phyloP scores from a whole-genome alignment of 2,797 vertebrate species.

The Lophotriccus pileatus region DNA sequence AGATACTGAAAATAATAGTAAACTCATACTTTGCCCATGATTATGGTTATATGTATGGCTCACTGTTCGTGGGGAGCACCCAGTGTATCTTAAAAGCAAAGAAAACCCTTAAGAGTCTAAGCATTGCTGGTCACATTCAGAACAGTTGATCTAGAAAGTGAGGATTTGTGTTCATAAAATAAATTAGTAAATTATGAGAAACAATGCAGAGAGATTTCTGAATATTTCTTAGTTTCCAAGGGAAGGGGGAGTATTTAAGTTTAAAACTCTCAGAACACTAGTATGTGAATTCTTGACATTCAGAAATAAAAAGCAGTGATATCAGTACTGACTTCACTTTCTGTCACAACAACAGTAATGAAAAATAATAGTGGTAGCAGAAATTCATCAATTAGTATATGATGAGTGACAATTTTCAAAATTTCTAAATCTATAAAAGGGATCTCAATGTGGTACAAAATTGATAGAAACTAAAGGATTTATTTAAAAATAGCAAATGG shows the following conservation, averaged over 20 bases:
- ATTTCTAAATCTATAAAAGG: background rate
- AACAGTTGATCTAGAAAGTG: background rate
- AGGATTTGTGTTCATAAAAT: background rate
- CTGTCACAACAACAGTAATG: background rate
- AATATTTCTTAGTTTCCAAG: background rate
- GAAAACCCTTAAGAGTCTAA: background rate
- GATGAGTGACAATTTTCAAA: background rate
- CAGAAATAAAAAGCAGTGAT: background rate
- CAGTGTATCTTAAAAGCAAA: background rate
- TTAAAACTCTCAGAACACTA: background rate
- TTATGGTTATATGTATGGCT: background rate
- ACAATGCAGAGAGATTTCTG: background rate
- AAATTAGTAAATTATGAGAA: background rate
- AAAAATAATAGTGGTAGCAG: background rate
- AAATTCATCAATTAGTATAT: background rate
- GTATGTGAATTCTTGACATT: background rate
- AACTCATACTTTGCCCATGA: background rate
- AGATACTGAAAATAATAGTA: background rate
- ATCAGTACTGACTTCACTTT: background rate
- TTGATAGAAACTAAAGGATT: background rate
- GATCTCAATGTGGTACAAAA: background rate
- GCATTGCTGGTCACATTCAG: background rate
- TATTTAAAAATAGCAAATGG: background rate
- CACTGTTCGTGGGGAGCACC: background rate
- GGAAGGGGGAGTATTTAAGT: background rate